A percentile compares a stretch with the other conserved stretches of the same genome.
Conservation (phyloP, 2,888 invertebrate species). For the Calephelis perditalis region DNA sequence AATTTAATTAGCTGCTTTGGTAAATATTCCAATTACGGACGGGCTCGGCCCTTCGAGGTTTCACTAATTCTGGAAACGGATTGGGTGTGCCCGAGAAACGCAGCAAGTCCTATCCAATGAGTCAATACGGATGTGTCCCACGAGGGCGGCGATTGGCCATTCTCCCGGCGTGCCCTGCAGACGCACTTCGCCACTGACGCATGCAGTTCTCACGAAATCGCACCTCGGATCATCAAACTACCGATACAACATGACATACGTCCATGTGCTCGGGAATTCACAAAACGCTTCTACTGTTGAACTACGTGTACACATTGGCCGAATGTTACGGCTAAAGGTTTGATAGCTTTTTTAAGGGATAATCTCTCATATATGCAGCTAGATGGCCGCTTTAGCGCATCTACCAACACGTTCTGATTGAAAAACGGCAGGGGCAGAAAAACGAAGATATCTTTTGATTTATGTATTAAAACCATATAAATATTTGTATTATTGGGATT, state of each 20-base stretch:
- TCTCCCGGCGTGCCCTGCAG: background rate
- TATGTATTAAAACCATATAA: no score
- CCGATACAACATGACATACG: background rate
- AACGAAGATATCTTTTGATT: no score
- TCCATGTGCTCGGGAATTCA: background rate
- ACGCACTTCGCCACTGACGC: conserved; percentile 3
- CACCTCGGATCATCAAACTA: background rate
- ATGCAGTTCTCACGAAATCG: conserved; percentile 8
- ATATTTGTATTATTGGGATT: no score
- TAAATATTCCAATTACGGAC: no score
- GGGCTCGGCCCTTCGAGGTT: background rate
- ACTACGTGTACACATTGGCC: no score
- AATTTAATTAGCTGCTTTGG: no score
- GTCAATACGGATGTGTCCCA: conserved; percentile 9
- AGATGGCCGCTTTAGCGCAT: no score
- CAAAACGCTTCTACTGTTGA: background rate
- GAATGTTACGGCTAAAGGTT: no score
- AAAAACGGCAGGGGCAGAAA: no score
- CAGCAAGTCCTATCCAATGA: background rate
- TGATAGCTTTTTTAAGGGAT: no score
- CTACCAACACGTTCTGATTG: no score
- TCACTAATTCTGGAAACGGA: background rate
- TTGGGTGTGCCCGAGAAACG: conserved; percentile 2
- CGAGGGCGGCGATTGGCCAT: conserved; percentile 4
- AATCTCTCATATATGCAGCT: no score